Conservation (phyloP, 2,113 vertebrate species). For the Psilopsiagon aymara region DNA sequence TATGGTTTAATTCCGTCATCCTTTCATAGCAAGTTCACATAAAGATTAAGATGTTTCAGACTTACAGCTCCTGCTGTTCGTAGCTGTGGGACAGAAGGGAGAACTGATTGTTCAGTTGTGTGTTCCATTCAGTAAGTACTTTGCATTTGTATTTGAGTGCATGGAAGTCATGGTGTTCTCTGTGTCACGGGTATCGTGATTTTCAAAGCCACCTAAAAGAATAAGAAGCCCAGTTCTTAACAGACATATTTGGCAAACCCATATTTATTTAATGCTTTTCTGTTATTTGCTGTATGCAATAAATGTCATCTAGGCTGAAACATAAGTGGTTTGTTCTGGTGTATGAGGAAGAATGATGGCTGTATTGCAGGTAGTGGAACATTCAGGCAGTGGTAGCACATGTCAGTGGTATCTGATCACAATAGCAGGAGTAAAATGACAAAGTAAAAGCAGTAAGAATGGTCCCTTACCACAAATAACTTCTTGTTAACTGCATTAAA, state of each 20-base stretch:
- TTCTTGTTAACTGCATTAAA: constrained; percentile 4
- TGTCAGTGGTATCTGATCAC: constrained; percentile 2
- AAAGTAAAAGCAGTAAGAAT: neutral
- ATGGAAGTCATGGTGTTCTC: neutral
- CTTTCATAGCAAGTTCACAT: neutral
- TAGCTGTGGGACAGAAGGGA: neutral
- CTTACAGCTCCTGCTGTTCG: neutral
- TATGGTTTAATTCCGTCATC: neutral
- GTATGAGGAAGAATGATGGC: neutral
- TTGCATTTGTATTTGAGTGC: neutral
- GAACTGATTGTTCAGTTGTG: neutral
- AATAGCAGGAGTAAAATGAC: constrained; percentile 19
- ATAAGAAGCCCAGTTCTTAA: neutral
- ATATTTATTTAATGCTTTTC: constrained; percentile 12
- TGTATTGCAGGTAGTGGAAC: neutral
- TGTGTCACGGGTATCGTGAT: neutral
- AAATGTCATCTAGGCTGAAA: constrained; percentile 21
- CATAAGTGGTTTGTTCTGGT: neutral
- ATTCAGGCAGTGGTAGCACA: neutral
- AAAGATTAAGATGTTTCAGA: neutral
- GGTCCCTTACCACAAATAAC: constrained; percentile 16
- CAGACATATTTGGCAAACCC: neutral
- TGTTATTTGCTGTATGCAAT: constrained; percentile 18
- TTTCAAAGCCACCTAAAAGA: constrained; percentile 24
- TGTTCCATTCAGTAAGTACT: neutral